Conservation (phyloP, 2,113 vertebrate genomes). For the Eira barbara region DNA sequence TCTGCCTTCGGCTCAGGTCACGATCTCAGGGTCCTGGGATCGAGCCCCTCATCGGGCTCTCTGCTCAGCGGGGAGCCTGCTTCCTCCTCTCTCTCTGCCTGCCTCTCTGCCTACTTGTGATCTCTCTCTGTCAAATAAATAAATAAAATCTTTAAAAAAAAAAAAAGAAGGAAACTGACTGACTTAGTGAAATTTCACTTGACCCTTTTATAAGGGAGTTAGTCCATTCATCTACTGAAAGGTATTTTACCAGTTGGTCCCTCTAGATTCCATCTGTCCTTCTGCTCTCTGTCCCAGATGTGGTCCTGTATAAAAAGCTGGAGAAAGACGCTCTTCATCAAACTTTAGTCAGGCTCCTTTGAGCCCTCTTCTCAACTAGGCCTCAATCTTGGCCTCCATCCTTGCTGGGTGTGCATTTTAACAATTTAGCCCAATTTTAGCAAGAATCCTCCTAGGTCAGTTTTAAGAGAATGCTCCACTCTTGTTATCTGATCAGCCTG, state of each 20-base stretch:
- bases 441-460: background rate
- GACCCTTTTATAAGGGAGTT: background rate
- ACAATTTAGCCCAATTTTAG: background rate
- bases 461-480: background rate
- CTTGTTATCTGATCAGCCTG: background rate
- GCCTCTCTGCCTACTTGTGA: too few species aligned
- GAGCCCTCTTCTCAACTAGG: background rate
- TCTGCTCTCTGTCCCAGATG: background rate
- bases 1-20: too few species aligned
- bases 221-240: background rate
- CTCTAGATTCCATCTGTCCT: background rate
- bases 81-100: too few species aligned
- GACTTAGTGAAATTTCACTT: slow-evolving; percentile 36
- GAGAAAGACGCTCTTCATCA: background rate
- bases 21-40: too few species aligned
- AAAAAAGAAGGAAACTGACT: slow-evolving; percentile 19
- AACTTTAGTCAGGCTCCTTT: background rate
- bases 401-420: background rate
- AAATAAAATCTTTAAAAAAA: background rate
- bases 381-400: background rate
- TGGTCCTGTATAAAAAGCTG: background rate
- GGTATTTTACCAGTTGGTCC: background rate
- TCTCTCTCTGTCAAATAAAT: too few species aligned
- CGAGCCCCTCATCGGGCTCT: too few species aligned
- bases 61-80: too few species aligned